phyloP scores from a whole-genome alignment of 2,113 vertebrate species.

The Rhinolophus sinicus region DNA sequence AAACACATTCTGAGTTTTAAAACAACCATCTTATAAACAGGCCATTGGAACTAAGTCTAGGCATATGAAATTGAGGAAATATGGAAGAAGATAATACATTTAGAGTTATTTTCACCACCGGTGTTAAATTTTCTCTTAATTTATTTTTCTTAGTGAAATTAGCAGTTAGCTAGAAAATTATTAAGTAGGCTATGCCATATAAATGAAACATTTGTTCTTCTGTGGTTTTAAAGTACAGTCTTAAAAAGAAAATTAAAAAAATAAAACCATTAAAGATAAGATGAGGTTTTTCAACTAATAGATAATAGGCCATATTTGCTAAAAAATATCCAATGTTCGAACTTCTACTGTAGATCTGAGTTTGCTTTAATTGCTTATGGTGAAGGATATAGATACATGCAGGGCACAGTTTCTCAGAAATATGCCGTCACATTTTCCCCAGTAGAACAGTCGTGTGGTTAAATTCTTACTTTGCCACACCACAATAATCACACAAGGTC shows the following conservation, averaged over 20 bases:
- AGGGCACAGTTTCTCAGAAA: neutral
- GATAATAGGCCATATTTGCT: neutral
- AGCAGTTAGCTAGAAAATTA: neutral
- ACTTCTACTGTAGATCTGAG: neutral
- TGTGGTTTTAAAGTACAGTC: neutral
- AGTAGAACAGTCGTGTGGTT: neutral
- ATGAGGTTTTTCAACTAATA: neutral
- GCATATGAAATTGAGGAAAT: constrained; percentile 39
- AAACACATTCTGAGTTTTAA: neutral
- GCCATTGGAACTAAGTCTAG: neutral
- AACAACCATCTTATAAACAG: neutral
- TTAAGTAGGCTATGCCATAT: neutral
- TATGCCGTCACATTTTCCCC: neutral
- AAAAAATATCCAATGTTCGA: neutral
- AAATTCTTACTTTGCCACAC: neutral
- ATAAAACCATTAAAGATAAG: neutral
- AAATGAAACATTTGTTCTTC: constrained; percentile 11
- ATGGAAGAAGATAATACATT: neutral
- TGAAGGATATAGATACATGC: neutral
- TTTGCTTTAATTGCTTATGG: neutral
- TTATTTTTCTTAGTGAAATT: constrained; percentile 42
- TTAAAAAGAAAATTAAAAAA: neutral
- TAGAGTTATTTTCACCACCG: neutral
- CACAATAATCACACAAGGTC: neutral
- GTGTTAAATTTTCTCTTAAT: constrained; percentile 11